These are phyloP conservation scores for Diacarnus erythraeanus DNA, from an alignment of 37 sponge, comb jelly and placozoan species.

Conservation along the genomic window DNA sequence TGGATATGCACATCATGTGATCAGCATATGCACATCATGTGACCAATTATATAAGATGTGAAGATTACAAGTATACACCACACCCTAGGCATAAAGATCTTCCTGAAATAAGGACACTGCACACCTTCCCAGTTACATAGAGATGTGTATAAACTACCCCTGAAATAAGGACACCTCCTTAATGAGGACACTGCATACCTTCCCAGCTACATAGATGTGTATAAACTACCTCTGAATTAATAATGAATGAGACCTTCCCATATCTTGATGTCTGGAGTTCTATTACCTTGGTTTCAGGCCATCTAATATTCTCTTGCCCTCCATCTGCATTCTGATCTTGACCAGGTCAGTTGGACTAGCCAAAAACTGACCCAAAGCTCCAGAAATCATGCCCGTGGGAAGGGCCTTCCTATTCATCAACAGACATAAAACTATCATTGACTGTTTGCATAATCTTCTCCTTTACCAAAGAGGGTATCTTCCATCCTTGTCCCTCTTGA, in stretches of 20 bases:
- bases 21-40: neutral
- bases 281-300: slow-evolving; percentile 52
- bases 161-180: no score
- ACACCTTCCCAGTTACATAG: no score
- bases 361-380: slow-evolving; percentile 76
- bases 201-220: no score
- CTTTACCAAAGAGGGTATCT: slow-evolving; percentile 66
- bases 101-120: no score
- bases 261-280: neutral
- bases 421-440: neutral
- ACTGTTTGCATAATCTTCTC: neutral
- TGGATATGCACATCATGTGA: no score
- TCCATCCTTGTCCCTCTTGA: slow-evolving; percentile 55
- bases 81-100: no score
- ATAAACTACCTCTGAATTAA: no score
- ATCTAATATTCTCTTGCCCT: slow-evolving; percentile 72
- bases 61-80: no score
- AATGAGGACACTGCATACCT: no score
- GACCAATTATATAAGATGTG: neutral
- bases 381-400: slow-evolving; percentile 76
- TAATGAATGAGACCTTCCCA: no score
- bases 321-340: slow-evolving; percentile 85
- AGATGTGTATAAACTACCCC: no score
- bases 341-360: slow-evolving; percentile 90
- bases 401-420: slow-evolving; percentile 68